phyloP scores from a whole-genome alignment of 2,888 invertebrate genomes.

The Nomada fabriciana region DNA sequence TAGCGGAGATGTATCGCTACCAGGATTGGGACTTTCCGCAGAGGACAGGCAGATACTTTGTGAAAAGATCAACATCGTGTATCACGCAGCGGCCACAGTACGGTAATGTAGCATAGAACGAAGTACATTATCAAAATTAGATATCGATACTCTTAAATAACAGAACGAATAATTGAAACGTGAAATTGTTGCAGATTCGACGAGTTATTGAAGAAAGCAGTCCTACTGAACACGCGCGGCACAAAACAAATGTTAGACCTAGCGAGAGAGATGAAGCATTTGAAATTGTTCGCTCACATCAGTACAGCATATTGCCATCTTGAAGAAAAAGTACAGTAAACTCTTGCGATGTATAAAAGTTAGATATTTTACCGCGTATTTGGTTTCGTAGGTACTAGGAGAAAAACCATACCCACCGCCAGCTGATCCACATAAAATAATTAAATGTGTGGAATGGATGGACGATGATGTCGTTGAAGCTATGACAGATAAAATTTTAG shows the following conservation, averaged over 20 bases:
- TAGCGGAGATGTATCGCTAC: slow-evolving; percentile 89
- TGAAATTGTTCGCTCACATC: slow-evolving; percentile 90
- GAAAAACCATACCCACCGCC: slow-evolving; percentile 95
- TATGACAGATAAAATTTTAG: slow-evolving; percentile 89
- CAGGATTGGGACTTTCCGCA: slow-evolving; percentile 89
- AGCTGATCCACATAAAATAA: slow-evolving; percentile 90
- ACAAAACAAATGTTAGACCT: slow-evolving; percentile 94
- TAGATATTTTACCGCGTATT: background rate
- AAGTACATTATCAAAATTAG: background rate
- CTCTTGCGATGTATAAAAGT: background rate
- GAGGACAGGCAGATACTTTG: slow-evolving; percentile 88
- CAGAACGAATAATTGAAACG: background rate
- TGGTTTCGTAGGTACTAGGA: slow-evolving; percentile 86
- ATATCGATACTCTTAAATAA: background rate
- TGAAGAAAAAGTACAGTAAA: slow-evolving; percentile 78
- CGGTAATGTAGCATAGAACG: slow-evolving; percentile 69
- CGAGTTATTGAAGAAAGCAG: slow-evolving; percentile 94
- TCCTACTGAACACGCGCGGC: slow-evolving; percentile 96
- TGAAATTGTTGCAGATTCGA: slow-evolving; percentile 89
- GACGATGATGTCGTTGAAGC: slow-evolving; percentile 89
- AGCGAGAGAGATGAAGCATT: slow-evolving; percentile 90
- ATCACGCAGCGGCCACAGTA: slow-evolving; percentile 88
- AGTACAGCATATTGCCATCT: slow-evolving; percentile 97
- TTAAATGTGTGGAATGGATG: slow-evolving; percentile 92
- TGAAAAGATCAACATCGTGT: slow-evolving; percentile 92